phyloP scores from a whole-genome alignment of 2,113 vertebrate species.

The Osmerus mordax region DNA sequence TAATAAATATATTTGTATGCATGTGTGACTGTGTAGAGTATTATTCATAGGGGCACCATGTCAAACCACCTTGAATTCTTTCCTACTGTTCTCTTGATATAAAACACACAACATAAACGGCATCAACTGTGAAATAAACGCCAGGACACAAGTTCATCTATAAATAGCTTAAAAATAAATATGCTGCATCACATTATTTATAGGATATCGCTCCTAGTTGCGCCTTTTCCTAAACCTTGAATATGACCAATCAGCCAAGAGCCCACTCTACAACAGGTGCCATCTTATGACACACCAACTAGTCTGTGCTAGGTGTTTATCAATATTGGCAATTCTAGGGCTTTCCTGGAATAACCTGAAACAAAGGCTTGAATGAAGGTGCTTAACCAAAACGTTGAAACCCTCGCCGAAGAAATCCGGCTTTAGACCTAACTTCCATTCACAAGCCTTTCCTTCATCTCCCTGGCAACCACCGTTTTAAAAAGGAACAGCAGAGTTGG shows the following conservation, averaged over 20 bases:
- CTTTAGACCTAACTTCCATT: slow-evolving; percentile 5
- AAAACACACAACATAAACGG: slow-evolving; percentile 54
- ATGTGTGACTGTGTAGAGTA: slow-evolving; percentile 10
- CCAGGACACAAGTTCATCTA: slow-evolving; percentile 55
- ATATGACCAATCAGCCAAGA: not conserved
- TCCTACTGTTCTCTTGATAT: slow-evolving; percentile 18
- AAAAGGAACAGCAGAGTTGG: slow-evolving; percentile 27
- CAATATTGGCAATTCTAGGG: slow-evolving; percentile 28
- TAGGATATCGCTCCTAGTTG: slow-evolving; percentile 39
- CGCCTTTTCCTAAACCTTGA: not conserved
- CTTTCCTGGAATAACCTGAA: slow-evolving; percentile 14
- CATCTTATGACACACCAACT: slow-evolving; percentile 13
- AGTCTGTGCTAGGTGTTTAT: slow-evolving; percentile 14
- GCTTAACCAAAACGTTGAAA: slow-evolving; percentile 55
- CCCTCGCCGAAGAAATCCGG: slow-evolving; percentile 54
- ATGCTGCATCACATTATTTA: slow-evolving; percentile 72
- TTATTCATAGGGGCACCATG: slow-evolving; percentile 20
- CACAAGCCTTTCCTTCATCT: slow-evolving; percentile 24
- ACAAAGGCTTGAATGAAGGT: slow-evolving; percentile 30
- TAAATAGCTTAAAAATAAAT: slow-evolving; percentile 79
- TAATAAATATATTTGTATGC: slow-evolving; percentile 61
- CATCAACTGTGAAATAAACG: slow-evolving; percentile 45
- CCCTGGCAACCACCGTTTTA: slow-evolving; percentile 24
- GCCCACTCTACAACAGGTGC: not conserved
- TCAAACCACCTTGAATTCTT: slow-evolving; percentile 23